A percentile compares a stretch with the other conserved stretches of the same genome.
Evolutionary conservation across 2,888 invertebrate genomes (phyloP).

Genomic region (Plagodis pulveraria): DNA sequence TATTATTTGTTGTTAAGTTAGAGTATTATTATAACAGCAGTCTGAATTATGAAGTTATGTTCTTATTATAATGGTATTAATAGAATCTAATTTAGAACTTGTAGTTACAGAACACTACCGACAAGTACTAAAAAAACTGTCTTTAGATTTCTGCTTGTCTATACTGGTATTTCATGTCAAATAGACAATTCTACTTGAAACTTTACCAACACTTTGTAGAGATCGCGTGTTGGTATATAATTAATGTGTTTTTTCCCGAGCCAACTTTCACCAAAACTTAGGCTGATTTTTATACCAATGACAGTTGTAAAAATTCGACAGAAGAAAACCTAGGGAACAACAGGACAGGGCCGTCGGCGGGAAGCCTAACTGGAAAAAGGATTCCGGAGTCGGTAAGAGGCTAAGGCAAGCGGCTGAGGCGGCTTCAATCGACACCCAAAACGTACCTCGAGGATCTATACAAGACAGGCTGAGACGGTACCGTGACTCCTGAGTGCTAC

Average conservation of each 20-base stretch:
- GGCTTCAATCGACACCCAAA: constrained; percentile 61
- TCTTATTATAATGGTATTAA: no score
- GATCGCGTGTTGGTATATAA: constrained; percentile 1
- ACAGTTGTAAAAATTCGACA: constrained; percentile 58
- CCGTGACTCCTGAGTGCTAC: constrained; percentile 33
- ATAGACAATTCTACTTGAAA: neutral
- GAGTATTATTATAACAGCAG: no score
- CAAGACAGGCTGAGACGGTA: constrained; percentile 80
- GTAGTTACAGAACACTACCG: no score
- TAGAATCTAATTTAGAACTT: no score
- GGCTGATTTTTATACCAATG: constrained; percentile 33
- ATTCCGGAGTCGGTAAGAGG: constrained; percentile 66
- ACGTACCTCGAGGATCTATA: constrained; percentile 50
- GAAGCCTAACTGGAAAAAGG: constrained; percentile 66
- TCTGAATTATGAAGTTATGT: no score
- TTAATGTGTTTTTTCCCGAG: no score
- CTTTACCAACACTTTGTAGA: neutral
- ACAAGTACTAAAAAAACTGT: no score
- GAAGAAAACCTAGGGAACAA: constrained; percentile 77
- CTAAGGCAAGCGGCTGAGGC: constrained; percentile 69
- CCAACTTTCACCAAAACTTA: constrained; percentile 6
- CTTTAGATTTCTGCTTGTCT: no score
- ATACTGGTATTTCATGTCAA: neutral
- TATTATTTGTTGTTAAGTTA: no score
- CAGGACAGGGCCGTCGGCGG: constrained; percentile 45